These are phyloP conservation scores for Tenthredo scrophulariae DNA, from an alignment of 2,888 invertebrate genomes.

Conservation along the genomic window DNA sequence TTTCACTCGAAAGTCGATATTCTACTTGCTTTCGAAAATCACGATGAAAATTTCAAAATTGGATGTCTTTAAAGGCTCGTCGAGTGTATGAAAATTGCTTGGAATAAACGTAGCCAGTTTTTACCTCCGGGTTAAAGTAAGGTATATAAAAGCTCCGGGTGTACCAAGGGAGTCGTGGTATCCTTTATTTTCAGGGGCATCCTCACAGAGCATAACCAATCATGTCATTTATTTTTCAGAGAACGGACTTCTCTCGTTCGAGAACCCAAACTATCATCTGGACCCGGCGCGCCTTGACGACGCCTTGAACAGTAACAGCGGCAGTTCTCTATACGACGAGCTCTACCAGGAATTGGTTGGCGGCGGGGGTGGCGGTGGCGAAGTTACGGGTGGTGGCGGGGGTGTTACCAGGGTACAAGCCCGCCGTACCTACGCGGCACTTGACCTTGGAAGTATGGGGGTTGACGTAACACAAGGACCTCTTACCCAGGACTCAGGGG, in stretches of 20 bases:
- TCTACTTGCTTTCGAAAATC: not conserved
- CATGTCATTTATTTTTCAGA: constrained; percentile 80
- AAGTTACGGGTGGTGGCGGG: constrained; percentile 79
- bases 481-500: constrained; percentile 78
- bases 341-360: constrained; percentile 83
- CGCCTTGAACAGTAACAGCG: constrained; percentile 85
- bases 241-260: constrained; percentile 94
- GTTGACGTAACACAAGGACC: constrained; percentile 84
- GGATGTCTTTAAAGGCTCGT: not conserved
- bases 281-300: constrained; percentile 89
- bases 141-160: not conserved
- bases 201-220: constrained; percentile 42
- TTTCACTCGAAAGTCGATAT: not conserved
- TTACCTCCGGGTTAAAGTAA: not conserved
- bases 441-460: constrained; percentile 86
- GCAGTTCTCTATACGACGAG: constrained; percentile 84
- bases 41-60: not conserved
- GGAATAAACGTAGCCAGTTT: not conserved
- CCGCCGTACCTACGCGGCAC: constrained; percentile 83
- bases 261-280: constrained; percentile 94
- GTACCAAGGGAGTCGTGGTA: constrained; percentile 19
- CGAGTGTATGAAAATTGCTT: not conserved
- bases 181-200: constrained; percentile 22
- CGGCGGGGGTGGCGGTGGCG: constrained; percentile 79
- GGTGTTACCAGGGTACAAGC: constrained; percentile 74